These are phyloP conservation scores for Pristionchus japonicus DNA, from an alignment of 2,888 invertebrate species.

Conservation along the genomic window DNA sequence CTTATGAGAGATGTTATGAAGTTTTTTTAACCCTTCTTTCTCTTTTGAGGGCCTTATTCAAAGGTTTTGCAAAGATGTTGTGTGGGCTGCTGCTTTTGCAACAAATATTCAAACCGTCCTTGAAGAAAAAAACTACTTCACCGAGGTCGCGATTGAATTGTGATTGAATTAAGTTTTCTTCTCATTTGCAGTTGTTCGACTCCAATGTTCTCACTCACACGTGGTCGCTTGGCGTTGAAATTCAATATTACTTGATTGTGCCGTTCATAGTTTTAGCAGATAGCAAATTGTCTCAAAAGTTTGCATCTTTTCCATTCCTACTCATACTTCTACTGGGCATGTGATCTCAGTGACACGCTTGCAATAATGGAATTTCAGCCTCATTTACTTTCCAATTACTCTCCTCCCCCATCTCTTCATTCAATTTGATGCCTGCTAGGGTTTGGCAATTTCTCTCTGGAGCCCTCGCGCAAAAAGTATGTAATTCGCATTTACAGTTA, in stretches of 20 bases:
- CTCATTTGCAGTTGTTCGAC: slow-evolving; percentile 2
- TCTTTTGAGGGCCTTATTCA: no score
- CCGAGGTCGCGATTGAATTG: no score
- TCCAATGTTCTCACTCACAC: slow-evolving; percentile 3
- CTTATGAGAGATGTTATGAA: background rate
- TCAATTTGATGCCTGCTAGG: background rate
- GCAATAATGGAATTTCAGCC: background rate
- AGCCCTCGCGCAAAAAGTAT: background rate
- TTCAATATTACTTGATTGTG: background rate
- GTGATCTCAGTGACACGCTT: background rate
- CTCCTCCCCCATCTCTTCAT: background rate
- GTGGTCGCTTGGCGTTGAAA: background rate
- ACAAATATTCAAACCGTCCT: background rate
- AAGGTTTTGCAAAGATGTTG: background rate
- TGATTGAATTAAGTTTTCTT: no score
- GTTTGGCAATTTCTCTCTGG: slow-evolving; percentile 1
- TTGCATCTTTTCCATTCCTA: background rate
- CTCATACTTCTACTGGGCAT: background rate
- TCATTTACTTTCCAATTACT: background rate
- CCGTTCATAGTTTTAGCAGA: background rate
- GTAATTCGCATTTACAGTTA: no score
- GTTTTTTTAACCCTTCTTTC: background rate
- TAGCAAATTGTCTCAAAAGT: background rate
- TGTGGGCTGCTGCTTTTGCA: background rate
- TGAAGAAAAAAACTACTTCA: background rate